phyloP scores from a whole-genome alignment of 2,797 vertebrate genomes.

The Hydrophis major region DNA sequence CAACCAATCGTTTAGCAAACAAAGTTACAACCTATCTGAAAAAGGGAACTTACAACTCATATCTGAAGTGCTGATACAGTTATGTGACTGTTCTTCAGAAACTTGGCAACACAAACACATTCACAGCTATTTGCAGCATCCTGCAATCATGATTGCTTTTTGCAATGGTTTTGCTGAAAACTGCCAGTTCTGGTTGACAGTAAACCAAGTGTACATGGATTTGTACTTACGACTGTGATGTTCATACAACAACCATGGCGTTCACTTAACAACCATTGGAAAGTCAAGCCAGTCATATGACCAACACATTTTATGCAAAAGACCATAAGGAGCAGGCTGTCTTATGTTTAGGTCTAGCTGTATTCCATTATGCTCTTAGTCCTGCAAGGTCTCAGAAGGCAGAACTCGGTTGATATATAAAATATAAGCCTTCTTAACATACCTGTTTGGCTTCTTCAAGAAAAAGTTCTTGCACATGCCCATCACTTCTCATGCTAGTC shows the following conservation, averaged over 20 bases:
- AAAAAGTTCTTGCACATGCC: conserved; percentile 86
- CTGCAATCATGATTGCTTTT: not conserved
- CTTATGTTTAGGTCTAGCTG: not conserved
- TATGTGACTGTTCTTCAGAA: not conserved
- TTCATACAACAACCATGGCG: not conserved
- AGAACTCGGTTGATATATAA: not conserved
- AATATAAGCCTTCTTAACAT: not conserved
- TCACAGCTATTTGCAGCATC: not conserved
- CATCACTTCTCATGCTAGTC: conserved; percentile 31
- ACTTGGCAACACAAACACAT: not conserved
- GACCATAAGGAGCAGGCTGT: not conserved
- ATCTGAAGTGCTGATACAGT: not conserved
- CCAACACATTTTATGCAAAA: not conserved
- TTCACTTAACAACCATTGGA: not conserved
- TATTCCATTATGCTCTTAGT: not conserved
- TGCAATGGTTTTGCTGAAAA: not conserved
- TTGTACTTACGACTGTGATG: not conserved
- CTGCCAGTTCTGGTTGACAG: not conserved
- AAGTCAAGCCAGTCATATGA: not conserved
- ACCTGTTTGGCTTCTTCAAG: conserved; percentile 95
- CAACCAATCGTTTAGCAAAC: not conserved
- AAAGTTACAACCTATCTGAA: not conserved
- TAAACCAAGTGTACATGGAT: not conserved
- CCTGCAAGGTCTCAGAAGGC: not conserved
- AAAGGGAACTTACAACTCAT: not conserved